A percentile compares a stretch with the other conserved stretches of the same genome.
phyloP scores from a whole-genome alignment of 2,113 vertebrate genomes.

The Eurystomus gularis region DNA sequence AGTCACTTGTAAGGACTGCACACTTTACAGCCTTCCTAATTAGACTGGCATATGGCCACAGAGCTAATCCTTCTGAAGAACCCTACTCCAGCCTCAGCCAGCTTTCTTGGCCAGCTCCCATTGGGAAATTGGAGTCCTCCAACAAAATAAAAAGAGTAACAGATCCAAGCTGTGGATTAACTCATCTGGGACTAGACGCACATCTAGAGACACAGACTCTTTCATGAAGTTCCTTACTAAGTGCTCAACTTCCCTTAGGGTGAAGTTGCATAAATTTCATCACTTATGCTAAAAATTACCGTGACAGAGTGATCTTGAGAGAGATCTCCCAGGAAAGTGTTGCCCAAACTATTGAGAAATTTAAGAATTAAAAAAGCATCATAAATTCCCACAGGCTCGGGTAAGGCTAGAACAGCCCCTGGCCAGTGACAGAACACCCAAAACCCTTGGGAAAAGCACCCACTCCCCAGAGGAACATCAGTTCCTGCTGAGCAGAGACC shows the following conservation, averaged over 20 bases:
- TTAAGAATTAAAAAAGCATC: neutral
- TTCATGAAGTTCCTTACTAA: neutral
- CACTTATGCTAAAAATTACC: neutral
- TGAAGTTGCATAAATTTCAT: neutral
- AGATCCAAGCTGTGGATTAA: neutral
- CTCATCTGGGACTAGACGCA: neutral
- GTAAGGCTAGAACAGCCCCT: neutral
- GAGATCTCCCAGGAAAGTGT: neutral
- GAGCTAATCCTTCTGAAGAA: neutral
- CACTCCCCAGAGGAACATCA: neutral
- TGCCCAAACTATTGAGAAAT: neutral
- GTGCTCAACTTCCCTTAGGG: neutral
- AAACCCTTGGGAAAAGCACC: neutral
- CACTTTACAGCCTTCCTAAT: neutral
- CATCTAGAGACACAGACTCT: neutral
- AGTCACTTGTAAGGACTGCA: neutral
- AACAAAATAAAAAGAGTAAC: neutral
- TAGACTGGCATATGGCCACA: neutral
- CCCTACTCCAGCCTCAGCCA: neutral
- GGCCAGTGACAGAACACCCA: neutral
- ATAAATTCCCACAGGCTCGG: neutral
- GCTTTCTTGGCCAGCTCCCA: neutral
- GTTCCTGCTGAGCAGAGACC: neutral
- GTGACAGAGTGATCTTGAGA: neutral
- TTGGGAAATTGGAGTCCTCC: neutral